Base-by-base conservation (phyloP, 2,888 invertebrate species). In the Nemotelus pantherinus region DNA sequence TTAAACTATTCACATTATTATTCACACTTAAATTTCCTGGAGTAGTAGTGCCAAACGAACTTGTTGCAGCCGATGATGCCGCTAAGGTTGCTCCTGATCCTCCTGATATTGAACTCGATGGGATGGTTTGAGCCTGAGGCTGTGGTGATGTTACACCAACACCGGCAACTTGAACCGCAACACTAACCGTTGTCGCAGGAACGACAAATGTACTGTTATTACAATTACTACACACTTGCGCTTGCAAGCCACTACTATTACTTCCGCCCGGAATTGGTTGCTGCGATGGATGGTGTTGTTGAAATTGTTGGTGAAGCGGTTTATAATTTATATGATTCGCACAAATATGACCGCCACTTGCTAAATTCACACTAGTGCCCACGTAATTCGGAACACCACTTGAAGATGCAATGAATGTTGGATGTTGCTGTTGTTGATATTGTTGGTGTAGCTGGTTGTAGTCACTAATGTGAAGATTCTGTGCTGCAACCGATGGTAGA, bases 281-380 rank as follows among this genome's bases (percentile, higher is more conserved):
- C 76, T 76, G 76, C 57, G 63, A 55, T 80, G 80, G 25, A 44
- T 81, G 79, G 68, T 78, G 80, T 63, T 83, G 83, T 77, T 82
- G 63, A 75, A 77, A 79, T 25, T 77, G 68, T 68, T 45, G 60
- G 76, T 76, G 83, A 82, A 41, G 60, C 75, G 76, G 83, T 82
- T 74, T 74, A 48, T 74, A 74, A 50, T 45, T 39, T 65, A 83
- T 77, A 83, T 83, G 80, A 84, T 83, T 81, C n/a, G 64, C 64
- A 65, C 65, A 63, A 65, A 65, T 64, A 48, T 47, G 64, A 65
- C 65, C 63, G 44, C 57, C 57, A 43, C 48, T 60, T 58, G 55
- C 60, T 39, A 76, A 57, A 58, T 67, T 65, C 44, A 39, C 44
- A 68, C 60, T 57, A 78, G 60, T 78, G 57, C 75, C 70, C 45